Conservation (phyloP, 1,140 invertebrate genomes). For the Macrocentrus cingulum region DNA sequence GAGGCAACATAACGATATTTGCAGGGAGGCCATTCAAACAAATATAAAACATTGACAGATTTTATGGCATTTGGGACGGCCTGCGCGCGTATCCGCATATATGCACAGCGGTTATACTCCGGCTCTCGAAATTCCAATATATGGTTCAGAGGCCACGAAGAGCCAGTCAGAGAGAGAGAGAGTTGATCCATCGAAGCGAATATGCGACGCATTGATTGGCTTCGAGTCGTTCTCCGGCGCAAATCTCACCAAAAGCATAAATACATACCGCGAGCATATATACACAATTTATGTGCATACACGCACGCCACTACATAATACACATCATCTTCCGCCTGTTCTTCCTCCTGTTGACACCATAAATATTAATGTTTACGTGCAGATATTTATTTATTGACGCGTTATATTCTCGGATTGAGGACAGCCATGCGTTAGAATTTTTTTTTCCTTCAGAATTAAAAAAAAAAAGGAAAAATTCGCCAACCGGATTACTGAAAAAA, state of each 20-base stretch:
- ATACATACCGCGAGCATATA: slow-evolving; percentile 20
- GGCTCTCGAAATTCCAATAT: slow-evolving; percentile 25
- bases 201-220: slow-evolving; percentile 27
- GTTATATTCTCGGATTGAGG: too few species aligned
- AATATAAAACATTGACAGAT: slow-evolving; percentile 23
- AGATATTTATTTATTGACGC: too few species aligned
- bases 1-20: slow-evolving; percentile 1
- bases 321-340: slow-evolving; percentile 2
- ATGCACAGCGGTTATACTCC: slow-evolving; percentile 26
- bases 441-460: too few species aligned
- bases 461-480: too few species aligned
- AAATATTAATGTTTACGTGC: too few species aligned
- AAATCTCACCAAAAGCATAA: slow-evolving; percentile 21
- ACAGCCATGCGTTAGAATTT: too few species aligned
- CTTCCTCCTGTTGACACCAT: background rate
- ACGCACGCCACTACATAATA: slow-evolving; percentile 8
- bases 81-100: slow-evolving; percentile 13
- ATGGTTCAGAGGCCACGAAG: slow-evolving; percentile 14
- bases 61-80: slow-evolving; percentile 10
- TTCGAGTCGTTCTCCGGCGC: slow-evolving; percentile 25
- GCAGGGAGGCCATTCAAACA: slow-evolving; percentile 7
- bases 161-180: slow-evolving; percentile 4
- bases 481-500: too few species aligned
- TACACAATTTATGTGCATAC: slow-evolving; percentile 16
- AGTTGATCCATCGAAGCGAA: slow-evolving; percentile 16